phyloP scores from a whole-genome alignment of 2,888 invertebrate genomes.

The Patella pellucida region DNA sequence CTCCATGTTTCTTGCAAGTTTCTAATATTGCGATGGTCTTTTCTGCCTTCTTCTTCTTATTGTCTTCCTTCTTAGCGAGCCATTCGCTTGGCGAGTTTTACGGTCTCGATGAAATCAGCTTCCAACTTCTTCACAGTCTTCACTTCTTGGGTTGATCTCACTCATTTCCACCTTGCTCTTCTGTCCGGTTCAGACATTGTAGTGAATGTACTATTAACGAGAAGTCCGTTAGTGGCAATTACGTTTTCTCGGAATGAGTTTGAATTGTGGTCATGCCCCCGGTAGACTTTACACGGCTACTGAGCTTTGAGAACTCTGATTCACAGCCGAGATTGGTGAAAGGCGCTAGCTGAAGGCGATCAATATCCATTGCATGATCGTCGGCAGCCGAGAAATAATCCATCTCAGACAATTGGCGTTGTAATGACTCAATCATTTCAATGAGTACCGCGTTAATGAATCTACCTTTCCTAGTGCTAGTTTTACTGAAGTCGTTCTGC shows the following conservation, averaged over 20 bases:
- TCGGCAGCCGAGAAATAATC: background rate
- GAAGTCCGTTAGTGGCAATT: no score
- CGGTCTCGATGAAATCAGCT: background rate
- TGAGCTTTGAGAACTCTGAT: no score
- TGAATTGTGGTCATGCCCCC: no score
- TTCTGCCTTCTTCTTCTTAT: background rate
- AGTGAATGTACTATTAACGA: background rate
- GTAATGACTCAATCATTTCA: background rate
- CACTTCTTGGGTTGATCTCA: background rate
- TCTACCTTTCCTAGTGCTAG: background rate
- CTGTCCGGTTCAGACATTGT: background rate
- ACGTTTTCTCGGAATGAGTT: no score
- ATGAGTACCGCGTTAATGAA: background rate
- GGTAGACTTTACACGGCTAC: no score
- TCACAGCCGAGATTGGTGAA: no score
- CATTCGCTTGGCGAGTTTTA: background rate
- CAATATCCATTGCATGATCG: background rate
- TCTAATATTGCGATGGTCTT: background rate
- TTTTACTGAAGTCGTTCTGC: background rate
- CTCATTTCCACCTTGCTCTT: no score
- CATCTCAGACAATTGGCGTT: background rate
- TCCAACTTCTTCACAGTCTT: background rate
- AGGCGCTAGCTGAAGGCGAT: background rate
- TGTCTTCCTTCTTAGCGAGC: background rate
- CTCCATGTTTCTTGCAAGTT: background rate